Conservation (phyloP, 2,113 vertebrate species). For the Scophthalmus maximus region DNA sequence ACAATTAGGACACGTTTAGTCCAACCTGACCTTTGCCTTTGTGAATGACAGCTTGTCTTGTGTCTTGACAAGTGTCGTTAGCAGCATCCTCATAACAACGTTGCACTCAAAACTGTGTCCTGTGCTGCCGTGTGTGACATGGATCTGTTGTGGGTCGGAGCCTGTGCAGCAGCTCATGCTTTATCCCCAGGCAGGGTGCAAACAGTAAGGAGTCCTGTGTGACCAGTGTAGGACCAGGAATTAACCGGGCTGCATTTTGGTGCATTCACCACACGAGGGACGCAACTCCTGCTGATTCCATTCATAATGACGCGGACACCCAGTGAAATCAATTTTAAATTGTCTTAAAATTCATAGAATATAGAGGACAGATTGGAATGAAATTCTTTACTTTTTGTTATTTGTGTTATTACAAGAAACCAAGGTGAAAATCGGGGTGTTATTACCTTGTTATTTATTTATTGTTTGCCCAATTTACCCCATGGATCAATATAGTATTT, state of each 20-base stretch:
- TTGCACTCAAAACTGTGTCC: slow-evolving; percentile 5
- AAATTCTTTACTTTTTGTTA: not conserved
- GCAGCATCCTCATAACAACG: not conserved
- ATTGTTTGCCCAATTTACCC: not conserved
- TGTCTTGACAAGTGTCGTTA: not conserved
- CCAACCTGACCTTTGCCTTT: not conserved
- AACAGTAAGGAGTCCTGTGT: slow-evolving; percentile 1
- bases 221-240: not conserved
- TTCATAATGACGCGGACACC: not conserved
- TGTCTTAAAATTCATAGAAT: not conserved
- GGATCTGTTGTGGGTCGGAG: slow-evolving; percentile 4
- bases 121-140: slow-evolving; percentile 11
- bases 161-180: not conserved
- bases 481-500: too few species aligned
- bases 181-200: not conserved
- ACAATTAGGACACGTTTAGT: not conserved
- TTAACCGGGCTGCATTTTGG: slow-evolving; percentile 37
- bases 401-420: not conserved
- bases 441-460: too few species aligned
- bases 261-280: slow-evolving; percentile 68
- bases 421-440: too few species aligned
- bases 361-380: not conserved
- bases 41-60: not conserved
- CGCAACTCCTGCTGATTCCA: slow-evolving; percentile 17
- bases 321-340: not conserved